These are phyloP conservation scores for Muscidifurax raptorellus DNA, from an alignment of 1,140 invertebrate species.

Conservation along the genomic window DNA sequence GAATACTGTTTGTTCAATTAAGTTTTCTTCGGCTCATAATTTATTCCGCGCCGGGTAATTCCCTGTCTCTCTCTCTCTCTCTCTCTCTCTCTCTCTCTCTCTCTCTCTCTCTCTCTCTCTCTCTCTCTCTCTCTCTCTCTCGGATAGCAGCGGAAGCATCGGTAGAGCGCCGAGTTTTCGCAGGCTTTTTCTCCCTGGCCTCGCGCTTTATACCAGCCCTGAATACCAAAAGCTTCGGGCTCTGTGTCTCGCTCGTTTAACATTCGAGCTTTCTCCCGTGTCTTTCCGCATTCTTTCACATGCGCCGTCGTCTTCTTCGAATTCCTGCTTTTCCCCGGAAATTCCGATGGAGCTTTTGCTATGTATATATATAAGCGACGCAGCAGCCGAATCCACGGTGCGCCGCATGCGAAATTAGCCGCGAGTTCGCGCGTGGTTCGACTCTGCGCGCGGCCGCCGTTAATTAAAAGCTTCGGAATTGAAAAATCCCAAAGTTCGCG, in stretches of 20 bases:
- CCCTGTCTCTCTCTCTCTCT: no score
- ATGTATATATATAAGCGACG: background rate
- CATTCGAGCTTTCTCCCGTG: background rate
- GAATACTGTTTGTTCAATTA: background rate
- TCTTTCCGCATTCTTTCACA: constrained; percentile 21
- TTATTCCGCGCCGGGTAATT: background rate
- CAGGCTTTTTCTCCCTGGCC: background rate
- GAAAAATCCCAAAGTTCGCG: background rate
- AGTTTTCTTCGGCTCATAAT: background rate
- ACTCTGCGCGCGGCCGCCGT: background rate
- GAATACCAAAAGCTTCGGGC: constrained; percentile 21
- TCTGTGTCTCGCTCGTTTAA: background rate
- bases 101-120: no score
- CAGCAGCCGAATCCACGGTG: no score
- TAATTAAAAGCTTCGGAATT: constrained; percentile 12
- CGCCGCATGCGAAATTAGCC: constrained; percentile 8
- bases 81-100: no score
- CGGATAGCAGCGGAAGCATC: no score
- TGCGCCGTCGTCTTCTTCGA: background rate
- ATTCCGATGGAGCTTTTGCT: constrained; percentile 3
- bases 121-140: no score
- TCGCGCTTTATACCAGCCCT: background rate
- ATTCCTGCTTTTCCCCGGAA: background rate
- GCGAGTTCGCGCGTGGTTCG: background rate
- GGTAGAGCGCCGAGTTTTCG: background rate